Percentiles rank a stretch among this genome's conserved stretches.
phyloP scores from a whole-genome alignment of 2,888 invertebrate species.

The Auanema freiburgensis region DNA sequence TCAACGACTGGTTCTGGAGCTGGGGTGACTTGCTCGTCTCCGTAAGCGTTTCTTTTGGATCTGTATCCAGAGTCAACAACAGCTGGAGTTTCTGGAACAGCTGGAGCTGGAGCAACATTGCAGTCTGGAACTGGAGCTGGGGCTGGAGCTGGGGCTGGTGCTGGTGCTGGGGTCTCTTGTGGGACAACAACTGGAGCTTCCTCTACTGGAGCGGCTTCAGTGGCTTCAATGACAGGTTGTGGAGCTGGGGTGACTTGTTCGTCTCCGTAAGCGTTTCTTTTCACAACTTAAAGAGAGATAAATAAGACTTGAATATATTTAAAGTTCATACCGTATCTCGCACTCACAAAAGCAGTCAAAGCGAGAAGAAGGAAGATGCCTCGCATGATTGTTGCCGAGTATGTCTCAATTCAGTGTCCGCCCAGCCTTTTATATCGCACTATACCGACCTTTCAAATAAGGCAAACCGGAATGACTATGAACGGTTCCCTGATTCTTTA shows the following conservation, averaged over 20 bases:
- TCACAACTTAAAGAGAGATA: constrained; percentile 9
- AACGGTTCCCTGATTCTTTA: constrained; percentile 15
- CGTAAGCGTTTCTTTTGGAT: constrained; percentile 21
- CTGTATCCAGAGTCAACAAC: constrained; percentile 11
- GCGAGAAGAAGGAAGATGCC: constrained; percentile 31
- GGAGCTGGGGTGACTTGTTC: constrained; percentile 21
- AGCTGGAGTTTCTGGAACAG: constrained; percentile 18
- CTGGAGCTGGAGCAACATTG: constrained; percentile 14
- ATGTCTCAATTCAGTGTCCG: constrained; percentile 2
- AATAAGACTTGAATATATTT: background rate
- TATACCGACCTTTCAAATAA: constrained; percentile 16
- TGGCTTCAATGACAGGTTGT: background rate
- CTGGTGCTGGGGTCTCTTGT: constrained; percentile 7
- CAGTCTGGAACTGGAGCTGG: constrained; percentile 27
- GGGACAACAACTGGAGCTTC: constrained; percentile 23
- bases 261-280: constrained; percentile 29
- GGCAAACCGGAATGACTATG: constrained; percentile 22
- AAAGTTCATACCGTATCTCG: constrained; percentile 33
- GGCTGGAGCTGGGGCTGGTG: constrained; percentile 24
- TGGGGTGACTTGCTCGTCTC: constrained; percentile 30
- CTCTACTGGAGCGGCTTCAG: constrained; percentile 4
- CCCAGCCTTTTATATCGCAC: constrained; percentile 17
- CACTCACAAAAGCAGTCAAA: constrained; percentile 33
- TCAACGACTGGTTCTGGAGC: background rate
- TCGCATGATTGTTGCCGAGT: constrained; percentile 13